Evolutionary conservation across 2,888 invertebrate species (phyloP).

Genomic region (Eupeodes luniger): DNA sequence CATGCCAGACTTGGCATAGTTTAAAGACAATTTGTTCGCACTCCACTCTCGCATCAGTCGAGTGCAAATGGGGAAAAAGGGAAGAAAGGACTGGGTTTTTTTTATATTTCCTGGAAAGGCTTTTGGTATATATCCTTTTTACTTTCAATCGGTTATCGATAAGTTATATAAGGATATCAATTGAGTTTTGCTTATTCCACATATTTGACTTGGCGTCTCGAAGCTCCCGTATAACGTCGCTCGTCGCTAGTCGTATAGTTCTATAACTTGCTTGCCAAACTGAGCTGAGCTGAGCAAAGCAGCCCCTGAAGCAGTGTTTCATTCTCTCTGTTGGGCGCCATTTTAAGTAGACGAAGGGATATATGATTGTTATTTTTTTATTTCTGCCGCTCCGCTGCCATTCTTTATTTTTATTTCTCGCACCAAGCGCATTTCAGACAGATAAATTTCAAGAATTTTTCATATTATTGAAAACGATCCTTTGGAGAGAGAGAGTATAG

Average conservation of each 20-base stretch:
- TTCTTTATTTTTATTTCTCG: conserved; percentile 74
- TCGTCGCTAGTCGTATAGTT: conserved; percentile 2
- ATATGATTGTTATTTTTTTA: conserved; percentile 34
- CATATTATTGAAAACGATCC: conserved; percentile 75
- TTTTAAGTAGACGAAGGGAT: conserved; percentile 29
- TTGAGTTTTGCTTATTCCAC: conserved; percentile 75
- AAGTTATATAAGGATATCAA: conserved; percentile 74
- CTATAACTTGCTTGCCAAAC: background rate
- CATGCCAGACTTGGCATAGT: conserved; percentile 56
- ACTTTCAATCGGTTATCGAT: conserved; percentile 75
- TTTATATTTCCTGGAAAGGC: background rate
- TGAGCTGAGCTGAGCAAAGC: background rate
- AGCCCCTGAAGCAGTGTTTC: conserved; percentile 39
- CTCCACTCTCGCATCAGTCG: conserved; percentile 14
- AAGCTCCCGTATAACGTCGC: conserved; percentile 14
- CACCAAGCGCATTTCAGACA: conserved; percentile 73
- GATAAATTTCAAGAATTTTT: conserved; percentile 76
- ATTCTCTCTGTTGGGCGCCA: conserved; percentile 69
- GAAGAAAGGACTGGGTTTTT: background rate
- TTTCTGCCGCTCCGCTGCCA: conserved; percentile 48
- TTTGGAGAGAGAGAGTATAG: background rate
- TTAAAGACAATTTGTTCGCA: conserved; percentile 75
- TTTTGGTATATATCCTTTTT: conserved; percentile 54
- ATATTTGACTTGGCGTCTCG: conserved; percentile 67
- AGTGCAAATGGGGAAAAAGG: background rate